These are phyloP conservation scores for Heloderma charlesbogerti DNA, from an alignment of 2,113 vertebrate genomes.

Conservation along the genomic window DNA sequence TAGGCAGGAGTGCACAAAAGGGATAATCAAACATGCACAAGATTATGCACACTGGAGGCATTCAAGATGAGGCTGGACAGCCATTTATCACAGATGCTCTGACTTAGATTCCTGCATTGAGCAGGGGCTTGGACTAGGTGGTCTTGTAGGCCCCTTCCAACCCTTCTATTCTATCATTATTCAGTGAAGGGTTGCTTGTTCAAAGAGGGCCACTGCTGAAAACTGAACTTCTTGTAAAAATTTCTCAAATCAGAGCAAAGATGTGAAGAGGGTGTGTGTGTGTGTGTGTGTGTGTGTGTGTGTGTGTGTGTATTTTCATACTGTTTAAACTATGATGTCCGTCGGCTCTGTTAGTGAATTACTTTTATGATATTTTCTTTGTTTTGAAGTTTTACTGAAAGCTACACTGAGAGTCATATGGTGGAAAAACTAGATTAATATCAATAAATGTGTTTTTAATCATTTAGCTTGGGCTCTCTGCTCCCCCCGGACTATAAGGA, in stretches of 20 bases:
- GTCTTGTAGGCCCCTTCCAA: too few relatives aligned
- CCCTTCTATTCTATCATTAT: too few relatives aligned
- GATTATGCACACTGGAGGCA: too few relatives aligned
- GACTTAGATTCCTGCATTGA: too few relatives aligned
- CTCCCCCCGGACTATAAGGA: too few relatives aligned
- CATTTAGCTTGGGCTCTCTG: not conserved
- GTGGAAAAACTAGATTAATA: not conserved
- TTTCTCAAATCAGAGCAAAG: not conserved
- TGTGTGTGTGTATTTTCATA: too few relatives aligned
- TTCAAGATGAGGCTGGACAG: too few relatives aligned
- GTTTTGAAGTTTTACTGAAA: not conserved
- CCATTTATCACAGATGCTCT: too few relatives aligned
- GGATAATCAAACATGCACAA: too few relatives aligned
- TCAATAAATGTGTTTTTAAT: not conserved
- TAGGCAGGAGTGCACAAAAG: too few relatives aligned
- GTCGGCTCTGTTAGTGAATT: not conserved
- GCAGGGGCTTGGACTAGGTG: too few relatives aligned
- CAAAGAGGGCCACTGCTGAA: not conserved
- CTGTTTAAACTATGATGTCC: not conserved
- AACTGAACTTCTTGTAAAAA: not conserved
- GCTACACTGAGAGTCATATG: not conserved
- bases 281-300: not conserved
- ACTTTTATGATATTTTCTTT: not conserved
- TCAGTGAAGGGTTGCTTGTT: not conserved
- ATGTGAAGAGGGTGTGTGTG: not conserved